A percentile compares a stretch with the other conserved stretches of the same genome.
Evolutionary conservation across 2,113 vertebrate genomes (phyloP).

Genomic region (Dinomys branickii): DNA sequence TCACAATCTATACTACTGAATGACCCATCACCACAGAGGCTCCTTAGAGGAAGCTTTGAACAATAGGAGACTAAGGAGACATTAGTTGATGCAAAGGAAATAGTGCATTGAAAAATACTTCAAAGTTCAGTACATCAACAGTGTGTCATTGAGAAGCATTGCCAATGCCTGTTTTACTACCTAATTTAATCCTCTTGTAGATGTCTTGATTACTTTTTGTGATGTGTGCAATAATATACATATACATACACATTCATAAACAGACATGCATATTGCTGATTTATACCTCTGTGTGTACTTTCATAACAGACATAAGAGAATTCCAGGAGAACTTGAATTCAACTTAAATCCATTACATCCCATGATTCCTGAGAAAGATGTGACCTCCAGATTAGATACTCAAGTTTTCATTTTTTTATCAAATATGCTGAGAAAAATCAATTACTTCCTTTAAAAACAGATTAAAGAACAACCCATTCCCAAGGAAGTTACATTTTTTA

Average conservation of each 20-base stretch:
- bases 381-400: slow-evolving; percentile 84
- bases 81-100: background rate
- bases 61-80: background rate
- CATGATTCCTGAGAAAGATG: slow-evolving; percentile 71
- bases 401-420: slow-evolving; percentile 71
- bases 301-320: background rate
- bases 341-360: slow-evolving; percentile 43
- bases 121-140: background rate
- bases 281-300: background rate
- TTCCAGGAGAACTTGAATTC: background rate
- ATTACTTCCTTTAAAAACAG: slow-evolving; percentile 86
- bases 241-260: background rate
- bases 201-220: background rate
- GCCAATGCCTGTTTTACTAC: background rate
- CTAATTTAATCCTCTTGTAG: background rate
- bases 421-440: slow-evolving; percentile 82
- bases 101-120: slow-evolving; percentile 22
- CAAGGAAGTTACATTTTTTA: slow-evolving; percentile 76
- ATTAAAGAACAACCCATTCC: slow-evolving; percentile 78
- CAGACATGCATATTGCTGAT: background rate
- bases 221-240: background rate
- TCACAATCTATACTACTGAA: background rate
- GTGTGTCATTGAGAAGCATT: background rate
- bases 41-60: background rate
- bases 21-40: background rate